Conservation (phyloP, 1,140 invertebrate species). For the Phortica variegata region DNA sequence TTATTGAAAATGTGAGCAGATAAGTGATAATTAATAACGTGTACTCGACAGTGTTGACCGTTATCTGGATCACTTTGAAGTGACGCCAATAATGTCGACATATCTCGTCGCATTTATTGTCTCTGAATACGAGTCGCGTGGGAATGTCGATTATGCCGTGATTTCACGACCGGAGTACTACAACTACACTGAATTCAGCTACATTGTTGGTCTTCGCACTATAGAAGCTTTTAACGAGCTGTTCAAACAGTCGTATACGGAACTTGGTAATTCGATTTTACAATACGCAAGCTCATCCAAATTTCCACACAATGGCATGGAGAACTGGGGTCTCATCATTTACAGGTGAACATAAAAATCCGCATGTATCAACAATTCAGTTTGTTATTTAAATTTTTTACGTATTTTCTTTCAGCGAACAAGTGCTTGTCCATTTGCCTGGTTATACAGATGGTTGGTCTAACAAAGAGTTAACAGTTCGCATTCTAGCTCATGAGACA, state of each 20-base stretch:
- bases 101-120: constrained; percentile 75
- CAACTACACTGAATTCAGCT: constrained; percentile 62
- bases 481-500: constrained; percentile 65
- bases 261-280: constrained; percentile 58
- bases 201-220: constrained; percentile 59
- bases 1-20: not conserved
- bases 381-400: not conserved
- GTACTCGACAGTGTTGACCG: constrained; percentile 17
- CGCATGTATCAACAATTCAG: not conserved
- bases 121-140: constrained; percentile 64
- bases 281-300: constrained; percentile 75
- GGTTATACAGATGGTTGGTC: constrained; percentile 39
- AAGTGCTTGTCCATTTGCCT: constrained; percentile 23
- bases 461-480: constrained; percentile 58
- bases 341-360: constrained; percentile 55
- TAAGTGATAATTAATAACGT: not conserved
- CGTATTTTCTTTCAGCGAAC: constrained; percentile 18
- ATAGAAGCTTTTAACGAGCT: constrained; percentile 57
- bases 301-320: constrained; percentile 78
- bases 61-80: constrained; percentile 36
- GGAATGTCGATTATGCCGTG: constrained; percentile 57
- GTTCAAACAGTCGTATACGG: constrained; percentile 55
- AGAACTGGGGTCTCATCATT: constrained; percentile 80
- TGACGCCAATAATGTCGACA: constrained; percentile 72
- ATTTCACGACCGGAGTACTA: constrained; percentile 69